Evolutionary conservation across 2,888 invertebrate genomes (phyloP), one percentile per base, ranked within the genome.

Genomic region (Patella caerulea): DNA sequence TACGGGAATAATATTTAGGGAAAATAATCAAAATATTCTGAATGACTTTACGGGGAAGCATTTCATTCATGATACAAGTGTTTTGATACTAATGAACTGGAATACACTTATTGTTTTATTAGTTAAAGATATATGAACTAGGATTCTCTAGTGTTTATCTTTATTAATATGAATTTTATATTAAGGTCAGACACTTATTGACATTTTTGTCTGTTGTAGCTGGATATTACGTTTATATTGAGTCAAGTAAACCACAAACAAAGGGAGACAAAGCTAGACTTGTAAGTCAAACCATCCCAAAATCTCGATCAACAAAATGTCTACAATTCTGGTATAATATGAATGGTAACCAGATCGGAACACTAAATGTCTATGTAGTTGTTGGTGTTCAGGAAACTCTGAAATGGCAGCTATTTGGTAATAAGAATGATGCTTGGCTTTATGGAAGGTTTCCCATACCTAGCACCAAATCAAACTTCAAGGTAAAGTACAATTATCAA

Each of bases 251-350:
- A 9, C 86, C 86, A 12, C 81, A 83, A 52, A 75, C 75, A 15
- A 56, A 70, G 1, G 87, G 86, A 15, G 86, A 89, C 78, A 82
- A 80, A 74, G 89, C 90, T 7, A 79, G 81, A n/a, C 81, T 88
- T 19, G 74, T 80, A 54, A 87, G 87, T 76, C 83, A 88, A 75
- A 80, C 83, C 9, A 83, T 89, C 71, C 77, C 73, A 2, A 1
- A 80, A 73, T 24, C 71, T 56, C 3, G 53, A 52, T 0, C 73
- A 76, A 15, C 72, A 45, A n/a, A 78, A 34, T 89, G 89, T 76
- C 78, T 90, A 73, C 79, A 81, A 29, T 90, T 90, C 83, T 90
- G 86, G 84, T 90, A 89, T 81, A 87, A 85, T 82, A 90, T 90
- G 89, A 78, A 86, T 52, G 90, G 90, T 0, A 19, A 73, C 2